These are phyloP conservation scores for Eristalis tenax DNA, from an alignment of 2,888 invertebrate genomes.

Conservation along the genomic window DNA sequence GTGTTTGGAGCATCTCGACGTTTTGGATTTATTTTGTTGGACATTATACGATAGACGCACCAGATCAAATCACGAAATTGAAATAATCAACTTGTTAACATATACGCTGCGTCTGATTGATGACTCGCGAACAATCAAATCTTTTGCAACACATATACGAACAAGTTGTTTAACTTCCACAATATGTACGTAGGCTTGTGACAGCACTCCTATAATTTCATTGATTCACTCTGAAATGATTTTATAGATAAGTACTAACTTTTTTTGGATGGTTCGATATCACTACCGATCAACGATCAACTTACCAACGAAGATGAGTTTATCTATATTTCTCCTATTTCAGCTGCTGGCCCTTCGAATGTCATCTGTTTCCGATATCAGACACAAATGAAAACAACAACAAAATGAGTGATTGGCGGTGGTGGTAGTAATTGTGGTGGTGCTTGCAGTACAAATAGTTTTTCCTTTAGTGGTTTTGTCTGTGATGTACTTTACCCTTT, in stretches of 20 bases:
- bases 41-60: slow-evolving; percentile 76
- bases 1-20: slow-evolving; percentile 80
- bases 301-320: slow-evolving; percentile 37
- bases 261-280: not conserved
- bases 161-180: not conserved
- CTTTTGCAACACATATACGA: slow-evolving; percentile 28
- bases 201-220: slow-evolving; percentile 19
- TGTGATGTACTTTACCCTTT: slow-evolving; percentile 14
- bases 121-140: slow-evolving; percentile 6
- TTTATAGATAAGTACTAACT: not conserved
- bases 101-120: slow-evolving; percentile 48
- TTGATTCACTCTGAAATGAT: slow-evolving; percentile 34
- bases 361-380: slow-evolving; percentile 58
- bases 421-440: slow-evolving; percentile 35
- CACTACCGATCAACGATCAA: slow-evolving; percentile 1
- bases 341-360: slow-evolving; percentile 38
- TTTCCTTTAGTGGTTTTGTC: slow-evolving; percentile 50
- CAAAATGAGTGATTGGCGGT: slow-evolving; percentile 57
- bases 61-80: slow-evolving; percentile 72
- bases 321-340: not conserved
- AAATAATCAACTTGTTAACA: slow-evolving; percentile 73
- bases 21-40: slow-evolving; percentile 81
- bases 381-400: slow-evolving; percentile 67
- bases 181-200: not conserved
- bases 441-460: slow-evolving; percentile 40